phyloP scores from a whole-genome alignment of 92 coral and sea anemone species.

The Porites evermanni region DNA sequence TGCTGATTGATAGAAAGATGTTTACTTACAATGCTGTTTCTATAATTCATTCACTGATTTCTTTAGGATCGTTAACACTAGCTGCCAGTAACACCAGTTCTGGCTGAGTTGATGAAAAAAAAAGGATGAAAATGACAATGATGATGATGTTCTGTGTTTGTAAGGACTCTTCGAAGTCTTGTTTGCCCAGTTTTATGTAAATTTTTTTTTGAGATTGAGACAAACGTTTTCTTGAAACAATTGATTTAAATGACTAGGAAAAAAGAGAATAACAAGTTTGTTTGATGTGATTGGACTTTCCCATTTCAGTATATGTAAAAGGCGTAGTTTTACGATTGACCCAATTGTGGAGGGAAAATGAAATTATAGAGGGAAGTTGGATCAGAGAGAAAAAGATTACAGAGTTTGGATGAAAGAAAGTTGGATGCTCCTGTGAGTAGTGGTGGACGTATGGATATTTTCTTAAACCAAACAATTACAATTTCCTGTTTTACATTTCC shows the following conservation, averaged over 20 bases:
- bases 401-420: neutral
- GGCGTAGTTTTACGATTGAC: neutral
- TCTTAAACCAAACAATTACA: neutral
- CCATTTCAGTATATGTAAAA: neutral
- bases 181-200: neutral
- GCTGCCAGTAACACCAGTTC: constrained; percentile 42
- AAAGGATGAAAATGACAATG: constrained; percentile 9
- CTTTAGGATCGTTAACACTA: constrained; percentile 34
- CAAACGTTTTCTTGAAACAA: neutral
- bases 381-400: neutral
- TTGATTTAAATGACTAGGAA: neutral
- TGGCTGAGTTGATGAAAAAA: constrained; percentile 10
- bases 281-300: neutral
- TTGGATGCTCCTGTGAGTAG: neutral
- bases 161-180: constrained; percentile 14
- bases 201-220: neutral
- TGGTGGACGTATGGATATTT: neutral
- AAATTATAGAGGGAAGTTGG: neutral
- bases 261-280: neutral
- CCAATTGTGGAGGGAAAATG: no score
- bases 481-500: neutral
- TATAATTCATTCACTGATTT: constrained; percentile 2
- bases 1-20: neutral
- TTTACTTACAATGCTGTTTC: neutral
- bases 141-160: constrained; percentile 23